phyloP scores from a whole-genome alignment of 2,113 vertebrate genomes.

The Gallinago jamesoni region DNA sequence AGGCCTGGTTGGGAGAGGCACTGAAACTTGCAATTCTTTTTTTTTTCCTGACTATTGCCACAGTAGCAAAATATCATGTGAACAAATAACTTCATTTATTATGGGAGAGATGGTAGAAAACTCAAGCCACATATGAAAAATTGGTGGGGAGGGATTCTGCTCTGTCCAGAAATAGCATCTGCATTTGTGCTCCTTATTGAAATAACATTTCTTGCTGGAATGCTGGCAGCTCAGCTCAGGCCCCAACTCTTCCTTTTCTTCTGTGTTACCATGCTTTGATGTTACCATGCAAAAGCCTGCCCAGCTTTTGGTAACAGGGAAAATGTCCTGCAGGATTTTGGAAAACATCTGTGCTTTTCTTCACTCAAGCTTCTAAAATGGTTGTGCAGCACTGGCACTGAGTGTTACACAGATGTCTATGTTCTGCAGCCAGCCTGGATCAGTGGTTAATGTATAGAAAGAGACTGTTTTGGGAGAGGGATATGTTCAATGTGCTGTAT shows the following conservation, averaged over 20 bases:
- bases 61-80: neutral
- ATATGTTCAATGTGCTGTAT: neutral
- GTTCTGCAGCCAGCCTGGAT: neutral
- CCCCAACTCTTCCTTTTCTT: conserved; percentile 1
- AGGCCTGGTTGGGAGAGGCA: neutral
- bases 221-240: neutral
- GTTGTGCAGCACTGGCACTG: neutral
- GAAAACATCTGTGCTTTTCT: conserved; percentile 17
- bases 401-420: neutral
- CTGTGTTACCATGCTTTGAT: neutral
- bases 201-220: conserved; percentile 3
- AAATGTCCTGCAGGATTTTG: conserved; percentile 10
- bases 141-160: neutral
- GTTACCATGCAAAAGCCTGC: neutral
- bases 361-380: neutral
- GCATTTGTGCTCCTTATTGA: neutral
- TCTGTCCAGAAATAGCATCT: neutral
- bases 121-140: neutral
- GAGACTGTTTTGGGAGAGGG: neutral
- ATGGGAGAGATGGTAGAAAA: neutral
- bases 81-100: neutral
- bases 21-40: neutral
- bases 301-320: neutral
- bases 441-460: neutral
- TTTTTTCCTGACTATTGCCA: neutral